A percentile compares a stretch with the other conserved stretches of the same genome.
Evolutionary conservation across 2,113 vertebrate species (phyloP).

Genomic region (Rhinoderma darwinii): DNA sequence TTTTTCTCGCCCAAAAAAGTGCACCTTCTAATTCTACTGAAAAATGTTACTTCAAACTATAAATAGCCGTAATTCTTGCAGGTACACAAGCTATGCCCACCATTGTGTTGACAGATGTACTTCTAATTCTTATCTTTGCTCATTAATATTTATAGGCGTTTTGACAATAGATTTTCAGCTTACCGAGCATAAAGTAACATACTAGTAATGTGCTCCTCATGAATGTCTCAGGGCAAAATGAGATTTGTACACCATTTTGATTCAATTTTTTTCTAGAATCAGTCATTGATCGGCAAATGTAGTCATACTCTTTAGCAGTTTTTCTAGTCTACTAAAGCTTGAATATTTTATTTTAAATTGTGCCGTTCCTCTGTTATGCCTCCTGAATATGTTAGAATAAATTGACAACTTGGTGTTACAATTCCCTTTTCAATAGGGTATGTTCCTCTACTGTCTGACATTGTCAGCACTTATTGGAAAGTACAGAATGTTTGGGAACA

Average conservation of each 20-base stretch:
- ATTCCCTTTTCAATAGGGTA: too few species aligned
- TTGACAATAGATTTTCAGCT: conserved; percentile 19
- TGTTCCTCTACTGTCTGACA: too few species aligned
- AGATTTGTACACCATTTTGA: background rate
- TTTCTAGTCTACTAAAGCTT: too few species aligned
- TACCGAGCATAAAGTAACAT: background rate
- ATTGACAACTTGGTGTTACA: too few species aligned
- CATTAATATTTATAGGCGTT: conserved; percentile 23
- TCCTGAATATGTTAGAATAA: too few species aligned
- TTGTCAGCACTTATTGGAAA: too few species aligned
- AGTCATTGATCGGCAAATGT: background rate
- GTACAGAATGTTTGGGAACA: too few species aligned
- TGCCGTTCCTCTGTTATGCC: too few species aligned
- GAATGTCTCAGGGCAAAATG: background rate
- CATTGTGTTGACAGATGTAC: conserved; percentile 31
- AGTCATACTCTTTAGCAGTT: too few species aligned
- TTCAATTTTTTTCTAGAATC: background rate
- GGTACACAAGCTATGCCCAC: background rate
- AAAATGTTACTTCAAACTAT: background rate
- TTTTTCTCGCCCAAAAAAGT: background rate
- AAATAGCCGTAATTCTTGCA: background rate
- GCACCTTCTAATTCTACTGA: background rate
- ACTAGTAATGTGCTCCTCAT: background rate
- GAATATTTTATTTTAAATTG: too few species aligned
- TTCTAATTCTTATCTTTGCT: background rate